Evolutionary conservation across 2,113 vertebrate genomes (phyloP), one percentile per base, ranked within the genome.

Genomic region (Penelope pileata): DNA sequence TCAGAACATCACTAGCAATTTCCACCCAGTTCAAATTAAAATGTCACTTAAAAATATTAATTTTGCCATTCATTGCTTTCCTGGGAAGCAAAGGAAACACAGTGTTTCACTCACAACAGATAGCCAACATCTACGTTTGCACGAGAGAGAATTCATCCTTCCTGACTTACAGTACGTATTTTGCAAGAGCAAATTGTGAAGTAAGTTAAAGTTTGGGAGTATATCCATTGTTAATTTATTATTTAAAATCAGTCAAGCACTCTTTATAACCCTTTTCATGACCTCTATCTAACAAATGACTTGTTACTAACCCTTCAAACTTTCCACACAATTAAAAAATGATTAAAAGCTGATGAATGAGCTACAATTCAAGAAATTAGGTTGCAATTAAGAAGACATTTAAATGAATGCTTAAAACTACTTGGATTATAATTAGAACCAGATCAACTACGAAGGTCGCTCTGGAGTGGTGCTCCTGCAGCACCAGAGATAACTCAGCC

Each of bases 241-340:
- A 94, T 96, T 95, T 91, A 90, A 91, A 95, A 94, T 96, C 76
- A 97, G 94, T n/a, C 85, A 91, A 93, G 90, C 93, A 93, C 95
- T 96, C 96, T 93, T 96, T 91, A 91, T 93, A 96, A 95, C 79
- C 60, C 90, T 93, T 95, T 95, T 66, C 93, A 53, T 97, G 95
- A 97, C 96, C 94, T 97, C 91, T 95, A 93, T 87, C 90, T 97
- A 97, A 96, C 96, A 96, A 96, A 97, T 93, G 94, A 93, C 94
- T 96, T 96, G 96, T 96, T 96, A 96, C 91, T 92, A 95, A 96
- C 94, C 91, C 92, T 94, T 97, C 95, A 97, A 97, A 96, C 95
- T 97, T 96, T 96, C 95, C 91, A 97, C 95, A 97, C 95, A 97
- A 95, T 96, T 95, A 96, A 96, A 97, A 97, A 96, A 96, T 97